phyloP scores from a whole-genome alignment of 2,113 vertebrate species.

The Hypanus sabinus region DNA sequence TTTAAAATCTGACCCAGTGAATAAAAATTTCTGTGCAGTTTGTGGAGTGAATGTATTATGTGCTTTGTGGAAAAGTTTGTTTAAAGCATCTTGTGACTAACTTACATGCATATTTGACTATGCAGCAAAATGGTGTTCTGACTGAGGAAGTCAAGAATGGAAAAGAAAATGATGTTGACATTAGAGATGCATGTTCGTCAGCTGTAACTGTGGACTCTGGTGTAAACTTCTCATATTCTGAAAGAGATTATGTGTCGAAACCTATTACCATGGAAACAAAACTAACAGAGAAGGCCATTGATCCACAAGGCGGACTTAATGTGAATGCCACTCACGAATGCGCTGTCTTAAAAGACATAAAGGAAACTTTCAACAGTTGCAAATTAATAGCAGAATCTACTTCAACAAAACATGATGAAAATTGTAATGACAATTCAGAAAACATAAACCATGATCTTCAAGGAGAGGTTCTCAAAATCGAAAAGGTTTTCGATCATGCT shows the following conservation, averaged over 20 bases:
- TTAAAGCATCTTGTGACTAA: neutral
- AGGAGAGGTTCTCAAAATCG: neutral
- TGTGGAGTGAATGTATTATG: neutral
- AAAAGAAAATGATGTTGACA: neutral
- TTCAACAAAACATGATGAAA: too few relatives aligned
- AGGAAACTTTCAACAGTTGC: neutral
- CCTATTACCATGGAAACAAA: slow-evolving; percentile 48
- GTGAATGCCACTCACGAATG: neutral
- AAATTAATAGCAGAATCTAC: neutral
- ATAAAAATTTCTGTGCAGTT: neutral
- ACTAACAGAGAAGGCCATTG: slow-evolving; percentile 44
- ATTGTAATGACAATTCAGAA: neutral
- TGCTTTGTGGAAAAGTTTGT: neutral
- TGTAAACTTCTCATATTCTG: slow-evolving; percentile 54
- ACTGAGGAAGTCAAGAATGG: neutral
- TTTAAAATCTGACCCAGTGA: neutral
- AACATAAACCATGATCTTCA: neutral
- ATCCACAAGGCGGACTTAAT: neutral
- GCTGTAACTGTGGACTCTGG: slow-evolving; percentile 63
- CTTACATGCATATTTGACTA: neutral
- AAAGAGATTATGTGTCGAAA: slow-evolving; percentile 48
- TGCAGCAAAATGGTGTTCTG: slow-evolving; percentile 1
- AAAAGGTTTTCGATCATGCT: neutral
- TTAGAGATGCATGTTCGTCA: slow-evolving; percentile 42
- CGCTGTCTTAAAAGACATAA: neutral